Evolutionary conservation across 2,888 invertebrate species (phyloP), one percentile per base, ranked within the genome.

Genomic region (Melanostoma scalare): DNA sequence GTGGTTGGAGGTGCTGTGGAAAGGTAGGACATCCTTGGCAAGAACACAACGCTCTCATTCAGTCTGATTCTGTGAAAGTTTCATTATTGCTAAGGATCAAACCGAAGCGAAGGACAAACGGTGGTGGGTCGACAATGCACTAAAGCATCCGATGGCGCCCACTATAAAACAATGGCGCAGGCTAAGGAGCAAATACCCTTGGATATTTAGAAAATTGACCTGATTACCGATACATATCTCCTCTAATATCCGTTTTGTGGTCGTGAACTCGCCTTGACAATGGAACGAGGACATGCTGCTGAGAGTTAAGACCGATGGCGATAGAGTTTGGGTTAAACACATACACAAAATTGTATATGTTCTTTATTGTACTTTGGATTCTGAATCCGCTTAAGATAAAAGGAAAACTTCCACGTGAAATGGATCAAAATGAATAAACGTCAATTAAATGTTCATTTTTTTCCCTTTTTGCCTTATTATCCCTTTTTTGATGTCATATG

Each of bases 161-260:
- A 20, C 20, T 20, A 72, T 67, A 48, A 53, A 67, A 81, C 76
- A 81, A 81, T 76, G 67, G 55, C 6, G 33, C 48, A 56, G 53
- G 68, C 69, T 78, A 74, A 77, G 69, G 68, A 65, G 73, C 77
- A 73, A 82, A 78, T 82, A 82, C 30, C 68, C 48, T 52, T 68
- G 68, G 81, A 73, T 82, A 82, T 73, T 61, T 77, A 73, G 77
- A 73, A 82, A 82, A 77, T 73, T 82, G 81, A 77, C 81, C 81
- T 82, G 81, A 82, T 82, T 82, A 82, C 72, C 68, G 78, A 74
- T 73, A 20, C 20, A 1, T 20, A 78, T 56, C 77, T 61, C 50
- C 30, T 77, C 69, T 42, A 50, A 73, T 68, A 77, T 73, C 81
- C 81, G 60, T 69, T 73, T 78, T 60, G 73, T 65, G 73, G 82